Evolutionary conservation across 2,797 vertebrate genomes (phyloP), one percentile per base, ranked within the genome.

Genomic region (Hyperoplus immaculatus): DNA sequence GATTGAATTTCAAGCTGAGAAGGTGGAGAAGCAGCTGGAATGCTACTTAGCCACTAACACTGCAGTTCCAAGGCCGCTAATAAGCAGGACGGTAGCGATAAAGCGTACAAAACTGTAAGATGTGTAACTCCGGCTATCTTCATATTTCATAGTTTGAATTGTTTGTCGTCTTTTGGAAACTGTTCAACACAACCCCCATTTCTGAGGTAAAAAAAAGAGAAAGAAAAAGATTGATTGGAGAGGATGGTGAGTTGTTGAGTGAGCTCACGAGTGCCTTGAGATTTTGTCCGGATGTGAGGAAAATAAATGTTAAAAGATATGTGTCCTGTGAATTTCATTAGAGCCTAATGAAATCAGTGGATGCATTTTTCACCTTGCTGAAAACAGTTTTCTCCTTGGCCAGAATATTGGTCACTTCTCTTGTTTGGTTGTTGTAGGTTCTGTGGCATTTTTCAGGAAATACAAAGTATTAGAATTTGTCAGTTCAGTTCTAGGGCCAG

Each of bases 1-100:
- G 79, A 89, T 87, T 47, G 86, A 88, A 82, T 89, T 89, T 91
- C 89, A 92, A 88, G 87, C 84, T 72, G 85, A 84, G 84, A 89
- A 84, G 83, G 77, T 77, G 80, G 80, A 82, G 82, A 80, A 56
- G 82, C 88, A 91, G 87, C 90, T 90, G 90, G 83, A 82, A 85
- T 79, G 84, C 75, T 81, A 83, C 83, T 90, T 76, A 89, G 70
- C 72, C 1, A 54, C 81, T 72, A 79, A 82, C 13, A 18, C 69
- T 16, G 55, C 0, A 57, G 63, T 76, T 87, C 72, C 49, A 71
- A 78, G 66, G 61, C 65, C 21, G 39, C 65, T 55, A 58, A 54
- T 11, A 41, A 56, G 45, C 45, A 72, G 60, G 61, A 75, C 49
- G 39, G 56, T 36, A 3, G 49, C 41, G 77, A 77, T 75, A 68